A percentile compares a stretch with the other conserved stretches of the same genome.
Conservation (phyloP, 2,797 vertebrate genomes). For the Lindbergichthys nudifrons region DNA sequence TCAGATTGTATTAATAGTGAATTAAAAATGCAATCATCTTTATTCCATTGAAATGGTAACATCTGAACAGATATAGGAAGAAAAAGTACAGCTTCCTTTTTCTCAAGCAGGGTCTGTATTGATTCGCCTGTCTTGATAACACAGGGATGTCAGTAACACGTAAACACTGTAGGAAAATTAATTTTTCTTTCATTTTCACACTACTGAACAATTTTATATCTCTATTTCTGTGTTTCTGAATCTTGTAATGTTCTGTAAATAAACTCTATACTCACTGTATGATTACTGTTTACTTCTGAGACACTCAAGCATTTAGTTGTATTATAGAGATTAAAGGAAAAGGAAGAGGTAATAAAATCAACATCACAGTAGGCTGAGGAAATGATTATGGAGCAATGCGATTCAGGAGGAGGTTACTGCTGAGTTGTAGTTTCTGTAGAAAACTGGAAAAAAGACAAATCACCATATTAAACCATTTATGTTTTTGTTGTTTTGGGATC, state of each 20-base stretch:
- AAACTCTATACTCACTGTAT: conserved; percentile 45
- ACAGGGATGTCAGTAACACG: background rate
- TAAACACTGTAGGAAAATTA: background rate
- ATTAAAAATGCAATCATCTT: background rate
- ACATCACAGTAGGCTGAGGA: background rate
- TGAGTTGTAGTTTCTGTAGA: background rate
- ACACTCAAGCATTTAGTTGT: background rate
- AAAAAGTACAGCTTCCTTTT: background rate
- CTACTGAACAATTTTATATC: background rate
- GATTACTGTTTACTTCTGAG: background rate
- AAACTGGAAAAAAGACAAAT: background rate
- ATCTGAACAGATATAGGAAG: background rate
- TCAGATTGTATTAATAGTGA: background rate
- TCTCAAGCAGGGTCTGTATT: background rate
- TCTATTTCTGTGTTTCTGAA: conserved; percentile 15
- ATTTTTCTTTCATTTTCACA: conserved; percentile 4
- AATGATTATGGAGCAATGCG: background rate
- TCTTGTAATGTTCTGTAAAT: conserved; percentile 52
- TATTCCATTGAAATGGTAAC: background rate
- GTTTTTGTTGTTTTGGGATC: background rate
- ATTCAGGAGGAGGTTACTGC: no score
- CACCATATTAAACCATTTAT: accelerated
- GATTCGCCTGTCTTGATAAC: background rate
- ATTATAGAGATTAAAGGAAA: background rate
- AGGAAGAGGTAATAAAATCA: background rate